phyloP scores from a whole-genome alignment of 2,888 invertebrate genomes.

The Pseudoips prasinana region DNA sequence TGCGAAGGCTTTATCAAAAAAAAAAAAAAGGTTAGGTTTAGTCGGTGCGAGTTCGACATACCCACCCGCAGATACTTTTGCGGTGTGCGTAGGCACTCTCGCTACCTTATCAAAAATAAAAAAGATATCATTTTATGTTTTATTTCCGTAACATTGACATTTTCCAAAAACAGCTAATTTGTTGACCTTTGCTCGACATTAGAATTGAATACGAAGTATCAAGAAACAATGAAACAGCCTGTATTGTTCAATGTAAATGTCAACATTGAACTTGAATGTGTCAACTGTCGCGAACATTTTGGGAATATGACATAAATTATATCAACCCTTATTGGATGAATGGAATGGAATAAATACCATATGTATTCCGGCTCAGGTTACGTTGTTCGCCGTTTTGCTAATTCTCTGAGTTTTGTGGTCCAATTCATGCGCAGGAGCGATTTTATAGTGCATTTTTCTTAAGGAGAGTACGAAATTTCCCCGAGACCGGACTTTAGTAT shows the following conservation, averaged over 20 bases:
- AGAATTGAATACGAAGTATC: slow-evolving; percentile 49
- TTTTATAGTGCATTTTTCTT: no score
- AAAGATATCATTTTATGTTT: slow-evolving; percentile 2
- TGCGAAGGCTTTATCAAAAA: no score
- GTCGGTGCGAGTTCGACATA: no score
- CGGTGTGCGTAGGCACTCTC: no score
- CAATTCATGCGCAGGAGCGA: slow-evolving; percentile 31
- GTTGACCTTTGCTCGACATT: slow-evolving; percentile 50
- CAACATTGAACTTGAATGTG: slow-evolving; percentile 68
- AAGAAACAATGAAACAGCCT: slow-evolving; percentile 58
- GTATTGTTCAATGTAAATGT: slow-evolving; percentile 72
- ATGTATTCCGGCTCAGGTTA: slow-evolving; percentile 71
- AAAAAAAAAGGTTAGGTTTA: no score
- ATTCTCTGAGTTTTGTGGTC: slow-evolving; percentile 43
- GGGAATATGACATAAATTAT: slow-evolving; percentile 78
- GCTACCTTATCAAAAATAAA: neutral
- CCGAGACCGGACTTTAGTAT: no score
- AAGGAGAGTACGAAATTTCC: no score
- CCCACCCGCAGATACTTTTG: no score
- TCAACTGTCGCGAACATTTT: slow-evolving; percentile 41
- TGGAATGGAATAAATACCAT: slow-evolving; percentile 76
- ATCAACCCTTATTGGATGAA: slow-evolving; percentile 67
- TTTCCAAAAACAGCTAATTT: slow-evolving; percentile 37
- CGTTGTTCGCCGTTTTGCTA: slow-evolving; percentile 60
- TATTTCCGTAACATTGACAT: slow-evolving; percentile 39